phyloP scores from a whole-genome alignment of 2,113 vertebrate genomes.

The Dipodomys spectabilis region DNA sequence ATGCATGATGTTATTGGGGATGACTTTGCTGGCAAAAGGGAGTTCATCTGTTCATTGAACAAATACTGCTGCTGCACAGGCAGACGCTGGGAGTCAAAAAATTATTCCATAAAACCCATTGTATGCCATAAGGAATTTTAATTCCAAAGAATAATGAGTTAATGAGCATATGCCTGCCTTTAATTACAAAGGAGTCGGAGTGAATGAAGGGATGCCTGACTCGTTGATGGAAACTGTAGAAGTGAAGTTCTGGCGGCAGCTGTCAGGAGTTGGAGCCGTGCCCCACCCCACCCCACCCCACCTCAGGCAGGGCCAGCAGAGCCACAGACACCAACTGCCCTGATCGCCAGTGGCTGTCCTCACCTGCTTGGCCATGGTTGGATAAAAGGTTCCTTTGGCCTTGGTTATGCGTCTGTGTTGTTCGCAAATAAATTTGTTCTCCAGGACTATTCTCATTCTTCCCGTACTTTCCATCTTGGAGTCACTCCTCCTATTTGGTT shows the following conservation, averaged over 20 bases:
- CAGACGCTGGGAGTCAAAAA: background rate
- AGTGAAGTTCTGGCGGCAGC: background rate
- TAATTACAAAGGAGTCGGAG: slow-evolving; percentile 18
- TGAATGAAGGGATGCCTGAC: background rate
- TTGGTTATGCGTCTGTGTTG: background rate
- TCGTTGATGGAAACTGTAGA: background rate
- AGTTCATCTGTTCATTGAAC: background rate
- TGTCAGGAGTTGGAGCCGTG: background rate
- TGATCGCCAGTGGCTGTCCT: background rate
- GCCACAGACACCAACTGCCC: background rate
- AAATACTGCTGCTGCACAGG: background rate
- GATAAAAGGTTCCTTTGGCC: background rate
- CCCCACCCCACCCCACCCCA: too few species aligned
- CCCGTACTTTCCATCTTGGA: background rate
- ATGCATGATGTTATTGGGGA: background rate
- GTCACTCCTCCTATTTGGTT: background rate
- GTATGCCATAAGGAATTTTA: slow-evolving; percentile 34
- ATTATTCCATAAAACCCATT: background rate
- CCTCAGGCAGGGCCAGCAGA: too few species aligned
- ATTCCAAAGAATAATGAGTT: slow-evolving; percentile 45
- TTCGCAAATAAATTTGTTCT: slow-evolving; percentile 17
- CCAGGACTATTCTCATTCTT: background rate
- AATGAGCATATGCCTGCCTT: background rate
- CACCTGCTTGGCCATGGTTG: background rate
- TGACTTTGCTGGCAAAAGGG: background rate